Percentiles rank a stretch among this genome's conserved stretches.
These are phyloP conservation scores for Mycogona germanica DNA, from an alignment of 2,888 invertebrate genomes.

Conservation along the genomic window DNA sequence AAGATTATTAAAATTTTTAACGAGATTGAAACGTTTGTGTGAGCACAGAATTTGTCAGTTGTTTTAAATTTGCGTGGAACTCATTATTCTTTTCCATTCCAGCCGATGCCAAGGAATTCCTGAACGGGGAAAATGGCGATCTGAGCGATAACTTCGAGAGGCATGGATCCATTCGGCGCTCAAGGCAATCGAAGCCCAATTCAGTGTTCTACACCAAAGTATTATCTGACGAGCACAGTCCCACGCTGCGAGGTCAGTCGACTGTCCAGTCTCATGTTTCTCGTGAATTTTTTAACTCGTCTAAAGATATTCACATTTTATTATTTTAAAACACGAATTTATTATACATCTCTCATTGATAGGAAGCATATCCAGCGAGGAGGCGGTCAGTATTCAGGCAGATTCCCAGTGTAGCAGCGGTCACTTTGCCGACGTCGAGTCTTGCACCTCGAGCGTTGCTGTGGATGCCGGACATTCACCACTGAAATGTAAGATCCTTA, in stretches of 20 bases:
- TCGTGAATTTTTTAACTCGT: too few species aligned
- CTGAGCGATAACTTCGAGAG: conserved; percentile 1
- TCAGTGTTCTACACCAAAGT: conserved; percentile 14
- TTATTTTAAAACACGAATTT: too few species aligned
- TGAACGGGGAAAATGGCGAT: background rate
- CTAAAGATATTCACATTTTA: too few species aligned
- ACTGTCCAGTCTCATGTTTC: too few species aligned
- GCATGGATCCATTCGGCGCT: conserved; percentile 5
- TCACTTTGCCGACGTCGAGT: conserved; percentile 8
- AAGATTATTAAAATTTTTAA: too few species aligned
- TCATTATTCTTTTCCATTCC: too few species aligned
- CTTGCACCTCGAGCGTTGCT: background rate
- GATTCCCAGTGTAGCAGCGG: conserved; percentile 5
- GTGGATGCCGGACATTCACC: background rate
- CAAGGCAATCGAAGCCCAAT: conserved; percentile 9
- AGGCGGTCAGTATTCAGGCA: conserved; percentile 6
- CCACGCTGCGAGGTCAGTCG: conserved; percentile 1
- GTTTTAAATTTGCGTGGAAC: too few species aligned
- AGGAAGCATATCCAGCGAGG: conserved; percentile 16
- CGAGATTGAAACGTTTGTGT: too few species aligned
- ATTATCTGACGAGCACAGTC: conserved; percentile 1
- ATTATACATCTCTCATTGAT: too few species aligned
- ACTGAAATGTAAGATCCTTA: too few species aligned
- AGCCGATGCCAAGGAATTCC: too few species aligned
- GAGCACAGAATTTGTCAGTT: too few species aligned